phyloP scores from a whole-genome alignment of 2,888 invertebrate species.

The Stenolophus ochropezus region DNA sequence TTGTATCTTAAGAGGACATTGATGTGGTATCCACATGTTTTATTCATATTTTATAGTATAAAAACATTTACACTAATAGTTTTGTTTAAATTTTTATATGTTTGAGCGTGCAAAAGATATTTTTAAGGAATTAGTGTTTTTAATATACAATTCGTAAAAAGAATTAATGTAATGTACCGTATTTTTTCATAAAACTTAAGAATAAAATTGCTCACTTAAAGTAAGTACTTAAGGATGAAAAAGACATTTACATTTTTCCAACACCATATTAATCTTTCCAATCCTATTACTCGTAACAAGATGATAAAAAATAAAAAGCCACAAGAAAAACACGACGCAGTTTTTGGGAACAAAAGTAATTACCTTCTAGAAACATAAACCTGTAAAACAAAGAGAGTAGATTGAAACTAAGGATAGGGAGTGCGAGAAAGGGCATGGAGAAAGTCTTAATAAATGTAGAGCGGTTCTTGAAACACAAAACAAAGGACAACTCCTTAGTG shows the following conservation, averaged over 20 bases:
- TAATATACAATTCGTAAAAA: no score
- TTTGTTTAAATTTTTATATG: no score
- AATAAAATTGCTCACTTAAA: not conserved
- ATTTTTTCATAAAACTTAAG: not conserved
- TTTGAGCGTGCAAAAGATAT: no score
- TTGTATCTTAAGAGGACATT: no score
- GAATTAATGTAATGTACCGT: no score
- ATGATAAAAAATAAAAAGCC: constrained; percentile 27
- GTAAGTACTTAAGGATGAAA: not conserved
- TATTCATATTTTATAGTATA: no score
- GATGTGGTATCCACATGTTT: no score
- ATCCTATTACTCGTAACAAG: constrained; percentile 13
- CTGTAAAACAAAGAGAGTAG: not conserved
- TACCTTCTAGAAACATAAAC: constrained; percentile 4
- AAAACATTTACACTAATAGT: no score
- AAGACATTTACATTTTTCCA: not conserved
- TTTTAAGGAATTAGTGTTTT: no score
- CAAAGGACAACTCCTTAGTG: constrained; percentile 26
- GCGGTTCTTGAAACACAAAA: constrained; percentile 27
- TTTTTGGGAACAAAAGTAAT: constrained; percentile 23
- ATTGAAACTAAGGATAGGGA: constrained; percentile 16
- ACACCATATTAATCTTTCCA: constrained; percentile 17
- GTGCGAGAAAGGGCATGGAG: constrained; percentile 12
- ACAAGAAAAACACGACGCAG: not conserved
- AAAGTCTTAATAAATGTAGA: constrained; percentile 44